Conservation (phyloP, 2,888 invertebrate genomes). For the Didymodactylos carnosus region DNA sequence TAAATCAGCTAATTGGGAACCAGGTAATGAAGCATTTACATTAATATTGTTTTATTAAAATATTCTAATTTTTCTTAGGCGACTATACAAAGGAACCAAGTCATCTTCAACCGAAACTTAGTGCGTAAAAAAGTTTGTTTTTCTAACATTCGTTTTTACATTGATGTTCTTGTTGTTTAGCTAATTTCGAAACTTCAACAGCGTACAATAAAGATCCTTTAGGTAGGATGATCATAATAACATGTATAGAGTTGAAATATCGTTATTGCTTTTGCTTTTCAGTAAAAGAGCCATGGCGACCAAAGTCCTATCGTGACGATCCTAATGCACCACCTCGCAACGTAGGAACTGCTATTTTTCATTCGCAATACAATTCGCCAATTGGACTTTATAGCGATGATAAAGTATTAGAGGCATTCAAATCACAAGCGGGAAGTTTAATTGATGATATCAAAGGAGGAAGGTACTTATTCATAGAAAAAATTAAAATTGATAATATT, state of each 20-base stretch:
- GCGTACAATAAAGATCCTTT: background rate
- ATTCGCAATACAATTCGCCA: slow-evolving; percentile 12
- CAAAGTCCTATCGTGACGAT: background rate
- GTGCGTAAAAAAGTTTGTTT: background rate
- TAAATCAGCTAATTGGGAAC: slow-evolving; percentile 8
- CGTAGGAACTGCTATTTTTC: slow-evolving; percentile 7
- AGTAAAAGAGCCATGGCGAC: background rate
- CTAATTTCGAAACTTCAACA: background rate
- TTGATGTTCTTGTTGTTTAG: background rate
- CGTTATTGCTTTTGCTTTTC: background rate
- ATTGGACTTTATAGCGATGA: slow-evolving; percentile 12
- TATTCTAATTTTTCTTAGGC: too few relatives aligned
- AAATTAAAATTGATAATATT: background rate
- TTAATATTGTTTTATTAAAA: too few relatives aligned
- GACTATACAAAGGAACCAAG: too few relatives aligned
- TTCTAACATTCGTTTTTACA: background rate
- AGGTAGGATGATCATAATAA: background rate
- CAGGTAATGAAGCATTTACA: too few relatives aligned
- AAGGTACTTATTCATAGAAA: background rate
- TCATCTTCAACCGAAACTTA: background rate
- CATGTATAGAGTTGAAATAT: background rate
- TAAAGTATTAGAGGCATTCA: slow-evolving; percentile 12
- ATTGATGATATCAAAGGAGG: background rate
- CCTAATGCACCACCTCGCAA: background rate
- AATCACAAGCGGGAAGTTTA: slow-evolving; percentile 6